A percentile compares a stretch with the other conserved stretches of the same genome.
Conservation (phyloP, 2,888 invertebrate species). For the Tachina lurida region DNA sequence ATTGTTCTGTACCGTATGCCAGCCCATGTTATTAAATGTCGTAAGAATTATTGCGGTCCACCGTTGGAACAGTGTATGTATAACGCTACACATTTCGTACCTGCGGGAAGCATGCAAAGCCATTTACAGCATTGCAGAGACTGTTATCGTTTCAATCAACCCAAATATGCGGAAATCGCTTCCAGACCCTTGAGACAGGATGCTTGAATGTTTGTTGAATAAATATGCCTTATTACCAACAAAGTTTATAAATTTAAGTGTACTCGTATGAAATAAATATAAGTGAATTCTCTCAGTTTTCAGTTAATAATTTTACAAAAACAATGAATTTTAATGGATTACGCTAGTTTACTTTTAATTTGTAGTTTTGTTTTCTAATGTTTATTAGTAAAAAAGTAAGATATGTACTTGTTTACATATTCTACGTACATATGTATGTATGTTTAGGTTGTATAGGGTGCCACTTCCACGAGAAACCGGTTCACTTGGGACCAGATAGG, state of each 20-base stretch:
- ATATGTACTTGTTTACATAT: no score
- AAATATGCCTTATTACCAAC: neutral
- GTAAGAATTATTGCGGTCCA: slow-evolving; percentile 75
- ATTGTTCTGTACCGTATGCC: slow-evolving; percentile 76
- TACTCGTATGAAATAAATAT: no score
- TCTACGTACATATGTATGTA: neutral
- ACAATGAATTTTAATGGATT: no score
- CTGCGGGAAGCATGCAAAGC: slow-evolving; percentile 74
- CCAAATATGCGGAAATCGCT: slow-evolving; percentile 72
- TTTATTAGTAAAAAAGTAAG: no score
- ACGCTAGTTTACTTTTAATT: no score
- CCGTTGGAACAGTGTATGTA: slow-evolving; percentile 79
- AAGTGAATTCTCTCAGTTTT: no score
- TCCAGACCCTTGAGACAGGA: slow-evolving; percentile 41
- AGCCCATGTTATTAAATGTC: slow-evolving; percentile 76
- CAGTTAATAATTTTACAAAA: no score
- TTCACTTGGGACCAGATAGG: no score
- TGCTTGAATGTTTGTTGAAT: neutral
- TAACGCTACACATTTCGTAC: slow-evolving; percentile 80
- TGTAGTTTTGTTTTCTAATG: no score
- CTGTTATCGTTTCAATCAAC: slow-evolving; percentile 72
- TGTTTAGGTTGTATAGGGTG: neutral
- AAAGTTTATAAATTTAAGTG: no score
- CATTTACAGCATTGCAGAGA: slow-evolving; percentile 78
- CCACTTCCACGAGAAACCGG: neutral